Evolutionary conservation across 64 coral and sea anemone genomes (phyloP).

Genomic region (Orbicella faveolata): DNA sequence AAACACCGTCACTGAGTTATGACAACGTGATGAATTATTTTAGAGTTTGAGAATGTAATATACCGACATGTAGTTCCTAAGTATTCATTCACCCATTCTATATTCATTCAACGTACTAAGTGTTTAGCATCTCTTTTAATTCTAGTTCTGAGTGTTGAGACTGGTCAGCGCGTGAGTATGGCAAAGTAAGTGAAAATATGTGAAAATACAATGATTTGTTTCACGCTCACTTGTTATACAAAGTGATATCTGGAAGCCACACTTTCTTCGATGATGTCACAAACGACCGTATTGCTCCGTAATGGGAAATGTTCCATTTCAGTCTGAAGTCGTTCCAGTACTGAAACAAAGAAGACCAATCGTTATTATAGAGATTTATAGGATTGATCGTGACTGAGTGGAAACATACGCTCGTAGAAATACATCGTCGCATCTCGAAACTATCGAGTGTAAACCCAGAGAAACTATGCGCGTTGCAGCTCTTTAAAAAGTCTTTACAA

Average conservation of each 20-base stretch:
- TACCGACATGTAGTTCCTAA: too few relatives aligned
- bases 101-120: too few relatives aligned
- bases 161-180: background rate
- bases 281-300: conserved; percentile 75
- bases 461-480: too few relatives aligned
- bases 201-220: background rate
- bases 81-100: too few relatives aligned
- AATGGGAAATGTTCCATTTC: conserved; percentile 71
- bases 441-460: too few relatives aligned
- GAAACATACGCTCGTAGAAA: too few relatives aligned
- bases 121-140: too few relatives aligned
- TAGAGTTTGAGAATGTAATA: too few relatives aligned
- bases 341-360: conserved; percentile 24
- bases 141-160: background rate
- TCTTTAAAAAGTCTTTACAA: too few relatives aligned
- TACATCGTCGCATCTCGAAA: too few relatives aligned
- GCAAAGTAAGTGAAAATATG: background rate
- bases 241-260: conserved; percentile 86
- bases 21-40: too few relatives aligned
- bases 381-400: background rate
- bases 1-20: too few relatives aligned
- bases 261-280: conserved; percentile 86
- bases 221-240: conserved; percentile 89
- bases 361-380: background rate
- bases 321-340: conserved; percentile 90